Evolutionary conservation across 1,140 invertebrate genomes (phyloP).

Genomic region (Lucilia cuprina): DNA sequence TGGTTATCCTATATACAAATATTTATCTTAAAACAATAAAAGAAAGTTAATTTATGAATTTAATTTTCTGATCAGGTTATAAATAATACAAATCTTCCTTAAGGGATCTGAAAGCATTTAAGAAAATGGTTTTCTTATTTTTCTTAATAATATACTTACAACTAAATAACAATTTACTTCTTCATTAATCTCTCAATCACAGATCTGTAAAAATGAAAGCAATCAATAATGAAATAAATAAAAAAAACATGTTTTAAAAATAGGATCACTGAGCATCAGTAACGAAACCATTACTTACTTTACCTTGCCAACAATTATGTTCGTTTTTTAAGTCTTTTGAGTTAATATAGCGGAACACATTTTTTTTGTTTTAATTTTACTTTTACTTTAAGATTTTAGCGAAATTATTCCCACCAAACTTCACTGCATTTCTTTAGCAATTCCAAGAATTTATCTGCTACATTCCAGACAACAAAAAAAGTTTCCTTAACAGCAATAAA

Average conservation of each 20-base stretch:
- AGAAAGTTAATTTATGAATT: no score
- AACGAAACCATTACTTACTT: no score
- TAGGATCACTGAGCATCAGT: background rate
- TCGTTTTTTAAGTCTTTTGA: background rate
- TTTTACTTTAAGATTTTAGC: background rate
- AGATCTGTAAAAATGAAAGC: conserved; percentile 2
- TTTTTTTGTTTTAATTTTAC: background rate
- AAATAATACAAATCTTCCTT: no score
- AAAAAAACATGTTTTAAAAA: background rate
- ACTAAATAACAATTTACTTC: background rate
- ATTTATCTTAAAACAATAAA: no score
- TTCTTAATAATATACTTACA: no score
- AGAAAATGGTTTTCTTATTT: no score
- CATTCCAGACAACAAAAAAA: background rate
- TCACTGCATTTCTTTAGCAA: background rate
- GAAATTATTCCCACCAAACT: conserved; percentile 2
- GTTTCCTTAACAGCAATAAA: background rate
- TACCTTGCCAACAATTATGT: background rate
- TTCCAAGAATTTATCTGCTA: background rate
- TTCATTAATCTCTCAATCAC: conserved; percentile 1
- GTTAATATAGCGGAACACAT: background rate
- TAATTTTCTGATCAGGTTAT: no score
- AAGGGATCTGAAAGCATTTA: no score
- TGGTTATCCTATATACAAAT: no score
- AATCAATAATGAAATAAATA: background rate